Conservation (phyloP, 2,888 invertebrate species). For the Terebella lapidaria region DNA sequence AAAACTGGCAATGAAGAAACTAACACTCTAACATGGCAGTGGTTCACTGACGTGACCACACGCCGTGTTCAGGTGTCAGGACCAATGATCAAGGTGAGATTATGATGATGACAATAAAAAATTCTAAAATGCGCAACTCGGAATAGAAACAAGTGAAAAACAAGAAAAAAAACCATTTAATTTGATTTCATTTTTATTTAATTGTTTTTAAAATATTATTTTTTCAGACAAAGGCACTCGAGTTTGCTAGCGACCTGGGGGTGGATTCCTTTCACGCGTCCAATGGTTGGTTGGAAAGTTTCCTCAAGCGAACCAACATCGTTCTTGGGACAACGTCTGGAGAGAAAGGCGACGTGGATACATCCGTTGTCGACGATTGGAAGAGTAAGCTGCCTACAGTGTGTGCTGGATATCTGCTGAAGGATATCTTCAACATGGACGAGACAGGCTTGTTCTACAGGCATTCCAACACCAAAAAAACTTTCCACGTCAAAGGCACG, state of each 20-base stretch:
- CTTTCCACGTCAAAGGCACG: constrained; percentile 21
- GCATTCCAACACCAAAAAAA: constrained; percentile 20
- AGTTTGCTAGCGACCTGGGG: constrained; percentile 2
- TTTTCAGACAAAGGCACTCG: no score
- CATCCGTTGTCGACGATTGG: constrained; percentile 15
- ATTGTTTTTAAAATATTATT: no score
- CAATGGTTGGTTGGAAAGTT: constrained; percentile 28
- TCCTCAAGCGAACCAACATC: constrained; percentile 25
- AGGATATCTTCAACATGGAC: constrained; percentile 25
- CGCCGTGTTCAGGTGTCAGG: no score
- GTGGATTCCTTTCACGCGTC: constrained; percentile 23
- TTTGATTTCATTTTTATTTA: no score
- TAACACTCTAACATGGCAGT: no score
- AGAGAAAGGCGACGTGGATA: constrained; percentile 21
- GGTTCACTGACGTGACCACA: no score
- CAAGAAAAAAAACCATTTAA: no score
- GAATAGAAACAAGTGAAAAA: no score
- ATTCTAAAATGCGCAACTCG: no score
- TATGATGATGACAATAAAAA: no score
- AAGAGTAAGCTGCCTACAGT: background rate
- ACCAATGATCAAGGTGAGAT: no score
- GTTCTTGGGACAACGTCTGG: constrained; percentile 12
- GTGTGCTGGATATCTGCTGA: constrained; percentile 13
- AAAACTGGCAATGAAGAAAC: no score
- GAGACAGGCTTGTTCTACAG: constrained; percentile 27